These are phyloP conservation scores for Hydrozoanthus tunicans DNA, from an alignment of 64 coral and sea anemone genomes.

Conservation along the genomic window DNA sequence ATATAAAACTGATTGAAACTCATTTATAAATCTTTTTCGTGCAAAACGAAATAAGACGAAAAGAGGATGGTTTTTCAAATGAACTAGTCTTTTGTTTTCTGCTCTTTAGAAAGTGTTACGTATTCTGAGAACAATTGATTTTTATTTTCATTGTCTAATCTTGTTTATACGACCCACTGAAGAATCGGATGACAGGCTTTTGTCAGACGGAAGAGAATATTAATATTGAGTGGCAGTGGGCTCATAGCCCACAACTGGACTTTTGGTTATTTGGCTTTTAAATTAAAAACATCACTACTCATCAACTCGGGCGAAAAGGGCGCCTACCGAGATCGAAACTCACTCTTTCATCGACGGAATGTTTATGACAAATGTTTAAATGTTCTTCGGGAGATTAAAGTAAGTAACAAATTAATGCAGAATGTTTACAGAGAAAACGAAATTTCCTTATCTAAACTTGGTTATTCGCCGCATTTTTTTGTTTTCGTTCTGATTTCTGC, in stretches of 20 bases:
- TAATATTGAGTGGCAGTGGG: not conserved
- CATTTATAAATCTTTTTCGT: too few species aligned
- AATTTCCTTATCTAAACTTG: not conserved
- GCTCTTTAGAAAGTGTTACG: too few species aligned
- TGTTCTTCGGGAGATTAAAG: conserved; percentile 34
- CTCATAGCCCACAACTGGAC: not conserved
- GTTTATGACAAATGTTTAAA: conserved; percentile 14
- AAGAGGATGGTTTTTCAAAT: too few species aligned
- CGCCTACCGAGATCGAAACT: not conserved
- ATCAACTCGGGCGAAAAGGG: not conserved
- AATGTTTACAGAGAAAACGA: not conserved
- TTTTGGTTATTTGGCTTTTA: not conserved
- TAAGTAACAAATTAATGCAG: not conserved
- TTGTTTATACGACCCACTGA: too few species aligned
- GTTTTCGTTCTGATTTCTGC: not conserved
- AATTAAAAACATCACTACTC: not conserved
- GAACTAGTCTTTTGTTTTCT: too few species aligned
- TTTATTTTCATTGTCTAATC: too few species aligned
- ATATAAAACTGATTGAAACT: too few species aligned
- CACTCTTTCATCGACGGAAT: not conserved
- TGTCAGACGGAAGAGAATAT: not conserved
- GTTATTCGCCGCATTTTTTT: not conserved
- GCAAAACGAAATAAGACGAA: too few species aligned
- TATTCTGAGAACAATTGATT: too few species aligned
- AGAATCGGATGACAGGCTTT: conserved; percentile 1